Evolutionary conservation across 2,888 invertebrate species (phyloP), one percentile per base, ranked within the genome.

Genomic region (Napeogenes inachia): DNA sequence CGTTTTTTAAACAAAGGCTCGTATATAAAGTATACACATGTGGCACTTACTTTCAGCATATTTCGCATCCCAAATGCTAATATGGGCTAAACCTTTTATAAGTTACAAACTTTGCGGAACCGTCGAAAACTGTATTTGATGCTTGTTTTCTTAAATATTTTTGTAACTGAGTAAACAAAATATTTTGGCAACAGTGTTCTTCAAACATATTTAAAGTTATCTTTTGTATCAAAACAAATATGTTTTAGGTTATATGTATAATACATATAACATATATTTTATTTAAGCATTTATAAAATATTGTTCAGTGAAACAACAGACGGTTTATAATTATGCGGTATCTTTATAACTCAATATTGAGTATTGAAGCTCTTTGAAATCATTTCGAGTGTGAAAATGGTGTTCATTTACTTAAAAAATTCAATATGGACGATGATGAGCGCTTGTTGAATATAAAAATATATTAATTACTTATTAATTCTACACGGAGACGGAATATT

Each of bases 351-450:
- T 78, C 79, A 81, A 81, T 82, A 84, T 83, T 75, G 80, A 82
- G 81, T 82, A 81, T 81, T 82, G 74, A 75, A 76, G 76, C 79
- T 82, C 82, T 87, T 87, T 84, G 81, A 82, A 80, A 84, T 76
- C 79, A 80, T 78, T 79, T 78, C 82, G 66, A 85, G 84, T 85
- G 86, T 85, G 71, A 84, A 87, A 88, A 86, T 82, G 77, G 70
- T 76, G 77, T 81, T 81, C 84, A 76, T 85, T 87, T 82, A 82
- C 76, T 80, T 81, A 80, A 85, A 86, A 85, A 85, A 85, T 81
- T 79, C 74, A 77, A 82, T 81, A 80, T 80, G 74, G 74, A 73
- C 71, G 73, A 70, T 58, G 46, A 57, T 64, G 57, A 61, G 57
- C 35, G 42, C 13, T 55, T 57, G 50, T 21, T 30, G 54, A 42